phyloP scores from a whole-genome alignment of 2,797 vertebrate species.

The Oreonectes daqikongensis region DNA sequence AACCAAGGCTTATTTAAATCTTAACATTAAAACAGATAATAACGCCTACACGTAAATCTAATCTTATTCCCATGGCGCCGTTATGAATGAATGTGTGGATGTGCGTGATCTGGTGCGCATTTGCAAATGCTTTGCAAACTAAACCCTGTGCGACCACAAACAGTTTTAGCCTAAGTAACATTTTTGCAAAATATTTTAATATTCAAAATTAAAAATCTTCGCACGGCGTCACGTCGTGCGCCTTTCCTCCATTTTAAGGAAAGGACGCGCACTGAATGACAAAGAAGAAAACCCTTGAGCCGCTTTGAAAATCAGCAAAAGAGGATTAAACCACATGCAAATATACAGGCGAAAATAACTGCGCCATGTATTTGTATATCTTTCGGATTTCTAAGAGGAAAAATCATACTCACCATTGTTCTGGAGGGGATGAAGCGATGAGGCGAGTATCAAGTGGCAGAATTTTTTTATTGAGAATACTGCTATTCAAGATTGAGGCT shows the following conservation, averaged over 20 bases:
- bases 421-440: not conserved
- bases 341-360: not conserved
- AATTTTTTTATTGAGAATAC: not conserved
- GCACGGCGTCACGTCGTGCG: not conserved
- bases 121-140: not conserved
- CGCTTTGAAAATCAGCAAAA: not conserved
- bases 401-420: conserved; percentile 45
- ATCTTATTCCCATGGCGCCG: not conserved
- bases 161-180: not conserved
- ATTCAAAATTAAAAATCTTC: not conserved
- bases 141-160: not conserved
- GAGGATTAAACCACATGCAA: not conserved
- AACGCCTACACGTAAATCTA: not conserved
- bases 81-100: not conserved
- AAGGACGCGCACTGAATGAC: conserved; percentile 9
- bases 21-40: not conserved
- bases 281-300: conserved; percentile 14
- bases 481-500: conserved; percentile 6
- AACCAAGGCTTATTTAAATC: not conserved
- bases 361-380: not conserved
- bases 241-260: conserved; percentile 40
- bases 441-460: not conserved
- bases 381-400: not conserved
- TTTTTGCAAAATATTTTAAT: not conserved
- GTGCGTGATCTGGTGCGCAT: not conserved